A percentile compares a stretch with the other conserved stretches of the same genome.
Evolutionary conservation across 2,888 invertebrate genomes (phyloP).

Genomic region (Trimorus sp.): DNA sequence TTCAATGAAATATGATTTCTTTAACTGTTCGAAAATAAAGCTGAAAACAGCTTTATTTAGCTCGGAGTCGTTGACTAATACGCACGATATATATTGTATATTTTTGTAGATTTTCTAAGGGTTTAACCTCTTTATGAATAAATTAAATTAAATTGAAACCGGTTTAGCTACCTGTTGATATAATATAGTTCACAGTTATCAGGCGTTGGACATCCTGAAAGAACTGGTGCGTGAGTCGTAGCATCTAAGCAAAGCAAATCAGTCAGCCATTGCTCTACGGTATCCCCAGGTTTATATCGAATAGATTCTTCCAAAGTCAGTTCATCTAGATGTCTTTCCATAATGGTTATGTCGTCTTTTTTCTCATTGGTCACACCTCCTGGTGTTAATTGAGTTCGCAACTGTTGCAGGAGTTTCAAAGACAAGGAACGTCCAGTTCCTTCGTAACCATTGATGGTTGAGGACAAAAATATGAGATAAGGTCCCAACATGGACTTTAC

Average conservation of each 20-base stretch:
- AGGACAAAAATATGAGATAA: conserved; percentile 96
- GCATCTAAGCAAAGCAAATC: conserved; percentile 95
- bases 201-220: conserved; percentile 94
- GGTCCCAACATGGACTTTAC: conserved; percentile 95
- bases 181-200: conserved; percentile 94
- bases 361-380: conserved; percentile 82
- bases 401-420: conserved; percentile 95
- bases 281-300: conserved; percentile 91
- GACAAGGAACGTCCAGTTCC: conserved; percentile 98
- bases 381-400: conserved; percentile 84
- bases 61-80: no score
- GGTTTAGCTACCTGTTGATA: conserved; percentile 83
- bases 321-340: conserved; percentile 82
- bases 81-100: no score
- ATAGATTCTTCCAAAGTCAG: conserved; percentile 96
- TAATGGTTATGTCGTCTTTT: conserved; percentile 80
- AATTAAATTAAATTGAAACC: no score
- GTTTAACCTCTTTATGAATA: no score
- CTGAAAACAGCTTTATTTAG: no score
- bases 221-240: conserved; percentile 85
- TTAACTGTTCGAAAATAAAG: no score
- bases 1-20: no score
- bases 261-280: conserved; percentile 95
- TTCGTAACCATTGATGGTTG: conserved; percentile 98
- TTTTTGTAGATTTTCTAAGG: no score